phyloP scores from a whole-genome alignment of 2,888 invertebrate species.

The Cosmopolites sordidus region DNA sequence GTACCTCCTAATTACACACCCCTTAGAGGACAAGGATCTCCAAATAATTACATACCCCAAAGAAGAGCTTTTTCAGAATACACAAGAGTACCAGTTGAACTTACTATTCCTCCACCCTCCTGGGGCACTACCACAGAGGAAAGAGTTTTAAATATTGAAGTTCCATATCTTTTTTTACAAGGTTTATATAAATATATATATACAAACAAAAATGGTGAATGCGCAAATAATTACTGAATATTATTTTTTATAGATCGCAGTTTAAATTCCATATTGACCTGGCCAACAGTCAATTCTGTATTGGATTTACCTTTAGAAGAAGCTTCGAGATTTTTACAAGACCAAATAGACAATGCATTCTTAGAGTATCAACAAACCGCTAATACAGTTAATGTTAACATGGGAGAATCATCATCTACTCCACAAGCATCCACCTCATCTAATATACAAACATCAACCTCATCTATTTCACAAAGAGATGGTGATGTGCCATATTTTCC shows the following conservation, averaged over 20 bases:
- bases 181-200: no score
- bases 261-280: conserved; percentile 67
- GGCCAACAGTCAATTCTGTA: conserved; percentile 83
- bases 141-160: conserved; percentile 79
- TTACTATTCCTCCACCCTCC: conserved; percentile 76
- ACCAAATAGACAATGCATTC: conserved; percentile 78
- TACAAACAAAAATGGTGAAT: neutral
- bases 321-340: conserved; percentile 76
- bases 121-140: conserved; percentile 57
- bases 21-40: no score
- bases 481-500: conserved; percentile 8
- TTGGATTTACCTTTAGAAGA: conserved; percentile 77
- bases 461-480: no score
- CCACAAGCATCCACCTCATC: no score
- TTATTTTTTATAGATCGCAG: conserved; percentile 37
- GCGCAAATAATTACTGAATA: neutral
- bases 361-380: conserved; percentile 36
- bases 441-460: conserved; percentile 33
- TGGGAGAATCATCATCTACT: conserved; percentile 23
- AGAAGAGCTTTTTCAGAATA: conserved; percentile 30
- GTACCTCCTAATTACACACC: no score
- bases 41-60: conserved; percentile 34
- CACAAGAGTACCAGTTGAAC: conserved; percentile 58
- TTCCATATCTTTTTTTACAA: conserved; percentile 75
- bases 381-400: conserved; percentile 28